Conservation (phyloP, 2,797 vertebrate species). For the Crocodylus rhombifer region DNA sequence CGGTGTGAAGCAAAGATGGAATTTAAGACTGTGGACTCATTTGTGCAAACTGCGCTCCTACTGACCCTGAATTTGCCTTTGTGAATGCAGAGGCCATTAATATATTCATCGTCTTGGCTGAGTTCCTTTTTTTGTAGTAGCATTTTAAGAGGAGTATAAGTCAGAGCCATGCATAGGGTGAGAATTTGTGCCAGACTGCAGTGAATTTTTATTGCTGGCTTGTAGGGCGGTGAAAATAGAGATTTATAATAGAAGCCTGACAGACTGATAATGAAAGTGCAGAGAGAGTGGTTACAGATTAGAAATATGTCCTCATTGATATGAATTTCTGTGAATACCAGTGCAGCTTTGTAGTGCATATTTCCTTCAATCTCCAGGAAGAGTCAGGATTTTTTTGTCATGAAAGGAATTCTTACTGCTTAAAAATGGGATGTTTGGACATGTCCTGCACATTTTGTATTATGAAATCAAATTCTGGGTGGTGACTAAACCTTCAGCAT, state of each 20-base stretch:
- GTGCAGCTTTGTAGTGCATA: slow-evolving; percentile 28
- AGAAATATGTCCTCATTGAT: not conserved
- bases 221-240: not conserved
- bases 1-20: not conserved
- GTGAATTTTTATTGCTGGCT: not conserved
- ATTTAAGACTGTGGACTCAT: not conserved
- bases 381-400: not conserved
- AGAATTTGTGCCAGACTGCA: not conserved
- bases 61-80: not conserved
- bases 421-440: slow-evolving; percentile 52
- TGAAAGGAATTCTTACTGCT: slow-evolving; percentile 60
- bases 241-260: slow-evolving; percentile 29
- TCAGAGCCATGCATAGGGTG: not conserved
- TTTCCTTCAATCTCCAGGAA: slow-evolving; percentile 43
- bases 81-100: not conserved
- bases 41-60: not conserved
- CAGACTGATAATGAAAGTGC: slow-evolving; percentile 8
- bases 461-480: slow-evolving; percentile 52
- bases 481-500: slow-evolving; percentile 46
- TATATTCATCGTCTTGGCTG: not conserved
- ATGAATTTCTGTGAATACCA: slow-evolving; percentile 7
- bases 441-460: slow-evolving; percentile 29
- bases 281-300: not conserved
- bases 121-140: rapidly evolving
- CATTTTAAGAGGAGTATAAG: not conserved